Evolutionary conservation across 2,888 invertebrate genomes (phyloP).

Genomic region (Drosophila leonis): DNA sequence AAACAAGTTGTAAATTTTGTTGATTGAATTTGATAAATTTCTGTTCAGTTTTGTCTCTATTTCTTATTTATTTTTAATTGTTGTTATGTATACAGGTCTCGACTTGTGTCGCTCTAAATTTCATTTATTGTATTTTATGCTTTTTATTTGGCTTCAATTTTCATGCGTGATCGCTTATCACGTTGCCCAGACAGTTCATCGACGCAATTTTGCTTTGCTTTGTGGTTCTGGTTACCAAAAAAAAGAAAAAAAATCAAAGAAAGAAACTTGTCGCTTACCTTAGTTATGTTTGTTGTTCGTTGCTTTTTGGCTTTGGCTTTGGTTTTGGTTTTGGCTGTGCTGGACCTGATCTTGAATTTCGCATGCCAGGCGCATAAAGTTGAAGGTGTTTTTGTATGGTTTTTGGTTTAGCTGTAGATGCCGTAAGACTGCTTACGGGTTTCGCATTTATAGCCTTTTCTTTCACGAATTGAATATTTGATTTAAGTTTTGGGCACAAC

Average conservation of each 20-base stretch:
- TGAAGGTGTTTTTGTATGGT: conserved; percentile 38
- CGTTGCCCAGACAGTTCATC: conserved; percentile 16
- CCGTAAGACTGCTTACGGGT: conserved; percentile 28
- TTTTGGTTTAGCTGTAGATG: conserved; percentile 39
- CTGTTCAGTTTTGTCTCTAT: not conserved
- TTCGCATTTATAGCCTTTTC: conserved; percentile 34
- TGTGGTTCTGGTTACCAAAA: conserved; percentile 31
- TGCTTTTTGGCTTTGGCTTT: conserved; percentile 8
- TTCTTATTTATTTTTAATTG: not conserved
- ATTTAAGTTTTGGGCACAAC: conserved; percentile 25
- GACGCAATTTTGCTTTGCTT: conserved; percentile 22
- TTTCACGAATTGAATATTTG: conserved; percentile 47
- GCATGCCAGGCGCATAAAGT: conserved; percentile 69
- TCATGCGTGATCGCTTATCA: conserved; percentile 58
- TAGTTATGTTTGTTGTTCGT: conserved; percentile 23
- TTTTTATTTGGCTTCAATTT: conserved; percentile 27
- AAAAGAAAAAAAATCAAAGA: not conserved
- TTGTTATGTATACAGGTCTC: conserved; percentile 13
- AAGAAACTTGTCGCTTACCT: conserved; percentile 24
- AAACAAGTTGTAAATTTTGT: conserved; percentile 2
- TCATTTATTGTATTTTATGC: conserved; percentile 9
- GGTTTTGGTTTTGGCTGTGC: not conserved
- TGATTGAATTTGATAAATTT: not conserved
- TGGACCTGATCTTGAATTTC: conserved; percentile 72
- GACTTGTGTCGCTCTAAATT: conserved; percentile 6